Evolutionary conservation across 2,888 invertebrate species (phyloP), one percentile per base, ranked within the genome.

Genomic region (Hesperia comma): DNA sequence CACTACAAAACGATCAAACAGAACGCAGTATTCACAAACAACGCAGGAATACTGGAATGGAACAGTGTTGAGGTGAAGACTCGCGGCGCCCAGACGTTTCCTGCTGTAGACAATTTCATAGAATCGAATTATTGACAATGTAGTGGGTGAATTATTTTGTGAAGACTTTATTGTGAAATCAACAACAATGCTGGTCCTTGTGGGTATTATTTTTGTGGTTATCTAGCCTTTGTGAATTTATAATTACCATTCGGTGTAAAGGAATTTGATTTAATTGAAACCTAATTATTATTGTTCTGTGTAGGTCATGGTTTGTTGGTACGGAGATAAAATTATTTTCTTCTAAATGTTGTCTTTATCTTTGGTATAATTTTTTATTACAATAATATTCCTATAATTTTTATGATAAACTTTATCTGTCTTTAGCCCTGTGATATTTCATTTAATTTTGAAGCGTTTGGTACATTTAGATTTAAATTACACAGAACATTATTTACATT

Each of bases 1-100:
- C 82, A 85, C 81, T 77, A 86, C 87, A 89, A 87, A 90, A 90
- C 87, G 86, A 86, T 79, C 80, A 90, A 90, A 90, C 89, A 89
- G 80, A 79, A 74, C 75, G 74, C 74, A 81, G 81, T 83, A 86
- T 87, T 86, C 86, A 82, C 84, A 90, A 91, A 91, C 90, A 91
- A 75, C 75, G 75, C 60, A 53, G 58, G 58, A 60, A 66, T 66
- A 60, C 58, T 66, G 66, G 60, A 66, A 60, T 79, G 70, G 75
- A 76, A 70, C 72, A 70, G 73, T 74, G 72, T 73, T 73, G 69
- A 77, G 78, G 77, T 79, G 75, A 76, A 72, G 74, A 73, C 72
- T 72, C 72, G 71, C 72, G 15, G 41, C 46, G 60, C 43, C 66
- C 75, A 72, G 64, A 77, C 73, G 75, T 61, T 61, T 46, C 21